Evolutionary conservation across 1,140 invertebrate genomes (phyloP).

Genomic region (Hyposmocoma kahamanoa): DNA sequence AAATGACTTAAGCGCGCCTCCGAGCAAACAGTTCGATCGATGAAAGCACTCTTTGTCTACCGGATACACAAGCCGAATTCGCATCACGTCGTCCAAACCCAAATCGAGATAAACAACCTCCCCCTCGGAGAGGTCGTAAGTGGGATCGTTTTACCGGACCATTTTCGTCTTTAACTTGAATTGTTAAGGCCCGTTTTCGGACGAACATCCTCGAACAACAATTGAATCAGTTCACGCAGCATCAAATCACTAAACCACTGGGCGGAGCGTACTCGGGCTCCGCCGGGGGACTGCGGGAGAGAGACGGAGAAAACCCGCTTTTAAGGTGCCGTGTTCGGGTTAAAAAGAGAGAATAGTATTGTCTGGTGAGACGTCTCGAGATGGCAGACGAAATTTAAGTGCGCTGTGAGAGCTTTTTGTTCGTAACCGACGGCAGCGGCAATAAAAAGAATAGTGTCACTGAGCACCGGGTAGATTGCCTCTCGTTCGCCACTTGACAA

Average conservation of each 20-base stretch:
- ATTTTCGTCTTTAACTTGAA: conserved; percentile 64
- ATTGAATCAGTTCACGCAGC: conserved; percentile 74
- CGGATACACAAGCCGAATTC: conserved; percentile 68
- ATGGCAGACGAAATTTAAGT: conserved; percentile 52
- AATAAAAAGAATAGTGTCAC: conserved; percentile 69
- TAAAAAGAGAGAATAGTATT: conserved; percentile 43
- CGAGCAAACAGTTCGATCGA: conserved; percentile 57
- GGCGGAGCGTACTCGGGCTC: conserved; percentile 67
- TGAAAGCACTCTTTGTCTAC: conserved; percentile 62
- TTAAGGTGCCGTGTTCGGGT: conserved; percentile 19
- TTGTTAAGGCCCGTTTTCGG: conserved; percentile 55
- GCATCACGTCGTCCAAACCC: conserved; percentile 68
- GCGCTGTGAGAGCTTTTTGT: conserved; percentile 62
- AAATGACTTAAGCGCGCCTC: conserved; percentile 43
- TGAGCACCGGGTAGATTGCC: conserved; percentile 67
- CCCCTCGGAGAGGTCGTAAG: conserved; percentile 61
- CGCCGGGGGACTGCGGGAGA: conserved; percentile 51
- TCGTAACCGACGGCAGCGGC: conserved; percentile 48
- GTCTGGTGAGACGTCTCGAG: conserved; percentile 47
- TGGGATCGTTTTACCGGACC: conserved; percentile 53
- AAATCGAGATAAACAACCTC: conserved; percentile 68
- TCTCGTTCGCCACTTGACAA: conserved; percentile 67
- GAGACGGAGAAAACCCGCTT: conserved; percentile 46
- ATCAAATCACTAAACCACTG: conserved; percentile 74
- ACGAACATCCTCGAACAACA: conserved; percentile 43